A percentile compares a stretch with the other conserved stretches of the same genome.
phyloP scores from a whole-genome alignment of 2,113 vertebrate species.

The Odocoileus virginianus region DNA sequence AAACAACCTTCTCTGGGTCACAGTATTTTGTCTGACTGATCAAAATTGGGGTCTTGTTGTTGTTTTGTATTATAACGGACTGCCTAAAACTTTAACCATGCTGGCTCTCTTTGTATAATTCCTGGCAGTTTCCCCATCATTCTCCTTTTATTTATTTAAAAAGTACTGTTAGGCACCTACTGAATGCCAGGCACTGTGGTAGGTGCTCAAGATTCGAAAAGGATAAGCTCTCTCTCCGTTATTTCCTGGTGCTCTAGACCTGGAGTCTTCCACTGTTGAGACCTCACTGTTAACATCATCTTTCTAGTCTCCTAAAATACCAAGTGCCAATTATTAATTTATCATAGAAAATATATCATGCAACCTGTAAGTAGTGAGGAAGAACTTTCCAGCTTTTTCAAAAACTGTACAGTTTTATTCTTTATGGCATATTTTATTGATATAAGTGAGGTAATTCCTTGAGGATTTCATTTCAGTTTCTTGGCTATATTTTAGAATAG shows the following conservation, averaged over 20 bases:
- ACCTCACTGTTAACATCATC: neutral
- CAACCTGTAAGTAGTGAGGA: neutral
- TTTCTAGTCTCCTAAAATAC: neutral
- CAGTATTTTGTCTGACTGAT: neutral
- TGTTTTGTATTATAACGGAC: neutral
- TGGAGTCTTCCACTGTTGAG: neutral
- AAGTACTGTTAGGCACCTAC: neutral
- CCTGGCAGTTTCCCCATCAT: neutral
- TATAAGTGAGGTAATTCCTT: neutral
- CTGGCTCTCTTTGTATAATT: neutral
- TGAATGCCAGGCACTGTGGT: neutral
- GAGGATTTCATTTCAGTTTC: neutral
- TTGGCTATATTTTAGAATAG: neutral
- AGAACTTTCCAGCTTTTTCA: neutral
- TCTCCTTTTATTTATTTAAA: neutral
- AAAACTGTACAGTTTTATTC: neutral
- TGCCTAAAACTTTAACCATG: neutral
- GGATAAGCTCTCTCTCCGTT: fast-evolving
- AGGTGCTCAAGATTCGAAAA: neutral
- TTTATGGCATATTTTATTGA: neutral
- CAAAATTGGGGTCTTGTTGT: neutral
- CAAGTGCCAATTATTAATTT: neutral
- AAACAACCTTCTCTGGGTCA: neutral
- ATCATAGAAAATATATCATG: neutral
- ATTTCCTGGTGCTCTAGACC: neutral